Evolutionary conservation across 1,140 invertebrate species (phyloP).

Genomic region (Globodera rostochiensis): DNA sequence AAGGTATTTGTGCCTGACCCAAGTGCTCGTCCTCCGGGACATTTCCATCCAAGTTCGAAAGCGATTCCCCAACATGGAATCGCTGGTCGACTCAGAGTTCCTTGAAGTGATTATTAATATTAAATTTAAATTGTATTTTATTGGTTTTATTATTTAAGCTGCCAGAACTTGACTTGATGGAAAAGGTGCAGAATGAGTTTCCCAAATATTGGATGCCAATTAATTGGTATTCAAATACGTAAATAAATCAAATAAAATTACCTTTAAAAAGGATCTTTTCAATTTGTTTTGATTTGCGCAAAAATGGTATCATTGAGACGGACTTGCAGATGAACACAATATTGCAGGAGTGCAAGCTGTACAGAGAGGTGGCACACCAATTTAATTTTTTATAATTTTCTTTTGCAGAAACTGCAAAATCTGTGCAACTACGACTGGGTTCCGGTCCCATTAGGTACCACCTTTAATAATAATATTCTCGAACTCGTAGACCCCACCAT

Average conservation of each 20-base stretch:
- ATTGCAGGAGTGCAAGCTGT: conserved; percentile 30
- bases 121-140: too few species aligned
- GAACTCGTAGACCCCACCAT: too few species aligned
- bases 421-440: conserved; percentile 54
- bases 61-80: conserved; percentile 77
- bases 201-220: conserved; percentile 43
- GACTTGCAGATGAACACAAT: conserved; percentile 39
- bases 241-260: conserved; percentile 14
- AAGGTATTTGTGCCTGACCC: conserved; percentile 73
- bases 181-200: conserved; percentile 35
- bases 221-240: conserved; percentile 35
- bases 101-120: not conserved
- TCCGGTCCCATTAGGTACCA: conserved; percentile 14
- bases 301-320: conserved; percentile 31
- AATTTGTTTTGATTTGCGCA: conserved; percentile 16
- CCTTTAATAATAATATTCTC: not conserved
- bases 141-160: conserved; percentile 27
- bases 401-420: conserved; percentile 41
- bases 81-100: conserved; percentile 79
- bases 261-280: conserved; percentile 30
- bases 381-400: conserved; percentile 10
- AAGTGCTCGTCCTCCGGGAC: conserved; percentile 75
- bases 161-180: conserved; percentile 44
- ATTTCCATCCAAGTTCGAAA: conserved; percentile 87
- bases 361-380: conserved; percentile 26